Evolutionary conservation across 2,797 vertebrate genomes (phyloP).

Genomic region (Urosaurus nigricauda): DNA sequence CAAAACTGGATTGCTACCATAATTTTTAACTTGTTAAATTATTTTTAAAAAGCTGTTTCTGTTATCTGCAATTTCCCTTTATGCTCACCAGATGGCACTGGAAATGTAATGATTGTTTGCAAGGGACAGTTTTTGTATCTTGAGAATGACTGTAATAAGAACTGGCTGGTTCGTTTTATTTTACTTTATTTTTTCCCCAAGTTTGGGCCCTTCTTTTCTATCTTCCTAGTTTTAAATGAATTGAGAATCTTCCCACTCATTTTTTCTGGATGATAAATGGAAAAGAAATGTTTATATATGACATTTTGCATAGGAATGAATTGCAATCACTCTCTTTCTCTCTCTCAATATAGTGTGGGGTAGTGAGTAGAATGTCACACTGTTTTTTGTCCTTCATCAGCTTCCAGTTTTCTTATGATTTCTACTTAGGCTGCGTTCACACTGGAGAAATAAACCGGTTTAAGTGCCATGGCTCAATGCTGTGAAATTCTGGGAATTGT

Average conservation of each 20-base stretch:
- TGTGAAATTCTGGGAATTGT: no score
- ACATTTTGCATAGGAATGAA: neutral
- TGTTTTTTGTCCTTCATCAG: no score
- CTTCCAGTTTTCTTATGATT: no score
- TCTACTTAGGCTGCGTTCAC: no score
- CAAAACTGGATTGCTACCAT: neutral
- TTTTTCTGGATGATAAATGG: neutral
- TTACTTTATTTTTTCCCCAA: neutral
- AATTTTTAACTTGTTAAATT: neutral
- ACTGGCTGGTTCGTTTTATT: neutral
- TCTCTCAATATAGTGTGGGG: no score
- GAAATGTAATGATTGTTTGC: neutral
- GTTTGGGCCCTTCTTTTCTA: neutral
- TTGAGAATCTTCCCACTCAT: neutral
- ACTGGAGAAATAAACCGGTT: no score
- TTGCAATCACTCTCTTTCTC: neutral
- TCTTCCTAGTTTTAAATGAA: neutral
- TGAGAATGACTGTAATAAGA: neutral
- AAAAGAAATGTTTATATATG: neutral
- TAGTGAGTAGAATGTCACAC: no score
- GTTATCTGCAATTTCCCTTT: neutral
- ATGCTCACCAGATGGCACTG: conserved; percentile 24
- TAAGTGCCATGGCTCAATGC: no score
- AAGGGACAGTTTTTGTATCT: neutral
- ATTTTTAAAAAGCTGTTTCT: neutral